Percentiles rank a stretch among this genome's conserved stretches.
These are phyloP conservation scores for Threskiornis aethiopicus DNA, from an alignment of 2,797 vertebrate species.

Conservation along the genomic window DNA sequence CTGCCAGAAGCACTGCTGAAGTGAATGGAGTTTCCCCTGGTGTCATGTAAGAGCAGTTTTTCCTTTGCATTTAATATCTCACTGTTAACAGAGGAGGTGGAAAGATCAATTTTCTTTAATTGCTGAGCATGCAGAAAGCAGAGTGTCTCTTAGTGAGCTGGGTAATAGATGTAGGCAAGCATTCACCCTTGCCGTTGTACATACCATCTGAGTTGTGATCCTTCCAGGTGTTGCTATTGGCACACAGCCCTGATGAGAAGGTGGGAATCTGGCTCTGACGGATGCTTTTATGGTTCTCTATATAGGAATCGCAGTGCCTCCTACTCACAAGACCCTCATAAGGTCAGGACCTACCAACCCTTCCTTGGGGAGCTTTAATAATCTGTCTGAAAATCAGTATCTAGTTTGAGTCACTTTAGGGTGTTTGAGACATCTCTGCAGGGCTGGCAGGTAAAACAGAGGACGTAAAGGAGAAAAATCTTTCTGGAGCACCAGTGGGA, in stretches of 20 bases:
- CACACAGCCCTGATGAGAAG: background rate
- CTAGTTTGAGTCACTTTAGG: background rate
- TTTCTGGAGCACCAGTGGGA: background rate
- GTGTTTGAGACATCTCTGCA: background rate
- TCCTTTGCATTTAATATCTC: background rate
- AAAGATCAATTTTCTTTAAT: background rate
- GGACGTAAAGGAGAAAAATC: background rate
- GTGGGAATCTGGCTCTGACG: background rate
- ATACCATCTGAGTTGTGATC: background rate
- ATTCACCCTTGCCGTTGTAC: background rate
- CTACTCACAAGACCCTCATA: background rate
- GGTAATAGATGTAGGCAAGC: background rate
- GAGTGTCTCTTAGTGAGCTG: background rate
- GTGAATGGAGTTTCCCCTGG: accelerated
- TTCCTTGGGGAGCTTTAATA: background rate
- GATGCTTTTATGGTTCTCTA: background rate
- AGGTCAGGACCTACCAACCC: background rate
- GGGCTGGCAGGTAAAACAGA: background rate
- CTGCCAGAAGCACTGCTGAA: background rate
- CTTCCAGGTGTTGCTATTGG: background rate
- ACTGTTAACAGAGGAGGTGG: background rate
- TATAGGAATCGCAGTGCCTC: background rate
- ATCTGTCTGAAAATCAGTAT: background rate
- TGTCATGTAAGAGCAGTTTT: background rate
- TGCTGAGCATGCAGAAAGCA: background rate